A percentile compares a stretch with the other conserved stretches of the same genome.
These are phyloP conservation scores for Eilema caniola DNA, from an alignment of 2,888 invertebrate genomes.

Conservation along the genomic window DNA sequence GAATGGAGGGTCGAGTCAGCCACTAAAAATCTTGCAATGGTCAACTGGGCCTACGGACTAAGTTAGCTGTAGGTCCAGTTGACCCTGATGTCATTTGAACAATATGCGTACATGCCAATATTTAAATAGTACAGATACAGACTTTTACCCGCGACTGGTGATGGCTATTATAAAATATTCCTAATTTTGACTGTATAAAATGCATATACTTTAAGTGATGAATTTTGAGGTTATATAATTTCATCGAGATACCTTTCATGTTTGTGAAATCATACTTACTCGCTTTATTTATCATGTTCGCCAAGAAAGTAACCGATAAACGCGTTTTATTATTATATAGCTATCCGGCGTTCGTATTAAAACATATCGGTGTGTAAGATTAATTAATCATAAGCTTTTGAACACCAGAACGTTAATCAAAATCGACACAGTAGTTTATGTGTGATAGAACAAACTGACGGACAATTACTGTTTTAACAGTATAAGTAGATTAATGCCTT, in stretches of 20 bases:
- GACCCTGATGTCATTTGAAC: too few species aligned
- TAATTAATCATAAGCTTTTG: neutral
- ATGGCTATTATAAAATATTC: neutral
- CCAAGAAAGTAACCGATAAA: neutral
- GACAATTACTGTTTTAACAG: neutral
- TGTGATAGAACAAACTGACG: neutral
- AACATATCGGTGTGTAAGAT: neutral
- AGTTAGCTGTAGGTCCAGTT: too few species aligned
- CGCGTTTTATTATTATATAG: neutral
- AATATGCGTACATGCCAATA: too few species aligned
- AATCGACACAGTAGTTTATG: neutral
- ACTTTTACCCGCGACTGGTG: neutral
- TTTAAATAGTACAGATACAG: too few species aligned
- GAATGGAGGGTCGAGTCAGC: too few species aligned
- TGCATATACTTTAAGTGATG: neutral
- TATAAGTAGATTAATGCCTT: neutral
- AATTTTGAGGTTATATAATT: neutral
- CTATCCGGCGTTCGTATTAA: neutral
- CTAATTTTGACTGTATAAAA: neutral
- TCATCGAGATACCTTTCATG: neutral
- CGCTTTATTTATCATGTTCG: neutral
- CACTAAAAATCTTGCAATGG: too few species aligned
- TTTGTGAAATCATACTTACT: neutral
- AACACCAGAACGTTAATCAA: neutral
- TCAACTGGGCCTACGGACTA: too few species aligned